phyloP scores from a whole-genome alignment of 2,113 vertebrate genomes.

The Gopherus evgoodei region DNA sequence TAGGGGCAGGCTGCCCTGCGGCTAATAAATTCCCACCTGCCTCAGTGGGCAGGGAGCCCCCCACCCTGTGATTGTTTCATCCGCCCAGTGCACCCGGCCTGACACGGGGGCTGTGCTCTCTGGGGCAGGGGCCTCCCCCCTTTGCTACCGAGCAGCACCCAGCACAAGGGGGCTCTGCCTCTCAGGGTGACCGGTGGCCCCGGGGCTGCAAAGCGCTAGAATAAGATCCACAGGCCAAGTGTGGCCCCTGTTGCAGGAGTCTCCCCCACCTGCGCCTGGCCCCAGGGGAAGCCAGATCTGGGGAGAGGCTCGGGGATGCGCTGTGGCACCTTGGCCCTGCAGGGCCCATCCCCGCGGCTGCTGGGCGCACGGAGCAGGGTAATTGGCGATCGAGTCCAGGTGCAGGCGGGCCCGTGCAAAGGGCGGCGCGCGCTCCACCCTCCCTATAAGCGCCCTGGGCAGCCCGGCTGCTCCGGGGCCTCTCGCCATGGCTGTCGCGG shows the following conservation, averaged over 20 bases:
- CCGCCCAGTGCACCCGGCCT: not conserved
- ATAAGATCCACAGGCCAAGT: too few relatives aligned
- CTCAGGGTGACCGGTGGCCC: not conserved
- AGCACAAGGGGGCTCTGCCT: not conserved
- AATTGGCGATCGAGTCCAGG: not conserved
- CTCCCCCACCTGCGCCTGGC: too few relatives aligned
- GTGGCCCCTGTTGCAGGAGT: too few relatives aligned
- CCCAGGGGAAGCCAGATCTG: not conserved
- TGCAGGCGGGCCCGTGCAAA: not conserved
- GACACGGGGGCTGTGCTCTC: rapidly evolving
- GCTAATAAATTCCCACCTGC: not conserved
- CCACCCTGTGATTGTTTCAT: not conserved
- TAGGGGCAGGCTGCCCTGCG: not conserved
- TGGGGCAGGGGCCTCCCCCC: not conserved
- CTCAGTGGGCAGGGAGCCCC: not conserved
- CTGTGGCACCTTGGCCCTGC: too few relatives aligned
- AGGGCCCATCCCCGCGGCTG: too few relatives aligned
- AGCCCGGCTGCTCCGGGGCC: not conserved
- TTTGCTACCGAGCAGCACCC: not conserved
- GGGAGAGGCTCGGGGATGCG: too few relatives aligned
- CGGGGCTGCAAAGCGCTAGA: too few relatives aligned
- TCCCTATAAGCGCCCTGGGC: rapidly evolving
- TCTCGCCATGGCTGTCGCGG: rapidly evolving
- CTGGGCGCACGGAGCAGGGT: not conserved
- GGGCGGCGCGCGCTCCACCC: not conserved